These are phyloP conservation scores for Formica aserva DNA, from an alignment of 2,888 invertebrate genomes.

Conservation along the genomic window DNA sequence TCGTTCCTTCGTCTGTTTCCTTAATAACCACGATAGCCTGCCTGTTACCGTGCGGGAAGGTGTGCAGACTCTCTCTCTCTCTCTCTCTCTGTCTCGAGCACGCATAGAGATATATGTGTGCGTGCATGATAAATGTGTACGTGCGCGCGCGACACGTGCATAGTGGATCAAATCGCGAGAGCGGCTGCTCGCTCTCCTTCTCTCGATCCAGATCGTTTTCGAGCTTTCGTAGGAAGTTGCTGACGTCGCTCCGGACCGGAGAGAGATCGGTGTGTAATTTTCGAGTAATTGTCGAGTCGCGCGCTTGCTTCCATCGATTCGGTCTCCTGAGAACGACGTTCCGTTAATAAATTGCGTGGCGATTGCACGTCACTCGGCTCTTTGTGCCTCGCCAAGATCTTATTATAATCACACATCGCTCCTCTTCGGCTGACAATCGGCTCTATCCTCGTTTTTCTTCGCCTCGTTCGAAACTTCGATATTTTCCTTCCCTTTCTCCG, in stretches of 20 bases:
- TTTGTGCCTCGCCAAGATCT: not conserved
- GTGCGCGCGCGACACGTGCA: conserved; percentile 8
- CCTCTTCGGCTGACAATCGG: not conserved
- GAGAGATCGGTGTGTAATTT: conserved; percentile 43
- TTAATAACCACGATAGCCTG: conserved; percentile 82
- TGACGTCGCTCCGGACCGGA: conserved; percentile 25
- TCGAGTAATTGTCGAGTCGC: conserved; percentile 44
- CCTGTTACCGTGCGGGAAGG: conserved; percentile 70
- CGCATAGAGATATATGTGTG: not conserved
- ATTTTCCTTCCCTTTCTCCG: not conserved
- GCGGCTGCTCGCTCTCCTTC: conserved; percentile 34
- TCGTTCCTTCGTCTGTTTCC: conserved; percentile 82
- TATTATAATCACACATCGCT: conserved; percentile 24
- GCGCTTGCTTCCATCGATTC: conserved; percentile 16
- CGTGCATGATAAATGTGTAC: conserved; percentile 7
- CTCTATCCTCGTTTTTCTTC: not conserved
- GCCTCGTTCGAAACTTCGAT: not conserved
- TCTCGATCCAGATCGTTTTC: conserved; percentile 49
- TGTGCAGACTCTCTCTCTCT: conserved; percentile 43
- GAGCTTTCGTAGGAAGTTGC: conserved; percentile 27
- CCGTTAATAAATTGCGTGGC: conserved; percentile 38
- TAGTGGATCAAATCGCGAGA: conserved; percentile 46
- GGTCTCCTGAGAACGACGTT: conserved; percentile 23
- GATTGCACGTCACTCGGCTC: conserved; percentile 32
- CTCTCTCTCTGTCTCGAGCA: not conserved